Percentiles rank a stretch among this genome's conserved stretches.
These are phyloP conservation scores for Danionella cerebrum DNA, from an alignment of 2,113 vertebrate species.

Conservation along the genomic window DNA sequence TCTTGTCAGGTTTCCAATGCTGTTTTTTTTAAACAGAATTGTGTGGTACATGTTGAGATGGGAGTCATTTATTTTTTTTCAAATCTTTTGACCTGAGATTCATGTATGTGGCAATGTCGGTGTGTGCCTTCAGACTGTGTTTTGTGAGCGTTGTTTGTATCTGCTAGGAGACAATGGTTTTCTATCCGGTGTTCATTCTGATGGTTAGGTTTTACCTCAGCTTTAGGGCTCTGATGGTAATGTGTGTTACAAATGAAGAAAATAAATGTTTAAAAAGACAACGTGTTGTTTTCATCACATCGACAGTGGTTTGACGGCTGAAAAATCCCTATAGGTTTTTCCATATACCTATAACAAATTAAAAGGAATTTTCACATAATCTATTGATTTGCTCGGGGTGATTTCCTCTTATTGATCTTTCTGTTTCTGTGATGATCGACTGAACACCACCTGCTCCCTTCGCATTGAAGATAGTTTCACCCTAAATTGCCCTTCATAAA, in stretches of 20 bases:
- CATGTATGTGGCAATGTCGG: conserved; percentile 28
- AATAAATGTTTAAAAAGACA: conserved; percentile 16
- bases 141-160: conserved; percentile 30
- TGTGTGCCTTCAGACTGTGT: conserved; percentile 43
- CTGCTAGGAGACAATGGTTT: conserved; percentile 25
- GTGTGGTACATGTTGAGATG: too few species aligned
- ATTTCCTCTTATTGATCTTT: conserved; percentile 13
- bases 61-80: neutral
- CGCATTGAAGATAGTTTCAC: too few species aligned
- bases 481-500: too few species aligned
- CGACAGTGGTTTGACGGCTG: too few species aligned
- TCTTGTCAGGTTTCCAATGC: neutral
- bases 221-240: conserved; percentile 32
- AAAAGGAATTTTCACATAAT: neutral
- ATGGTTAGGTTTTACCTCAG: conserved; percentile 27
- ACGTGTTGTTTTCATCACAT: neutral
- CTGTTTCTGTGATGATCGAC: neutral
- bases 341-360: neutral
- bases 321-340: neutral
- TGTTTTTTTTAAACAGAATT: too few species aligned
- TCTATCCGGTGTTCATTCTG: conserved; percentile 27
- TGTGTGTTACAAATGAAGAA: conserved; percentile 22
- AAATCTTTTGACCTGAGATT: neutral
- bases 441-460: conserved; percentile 28
- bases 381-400: neutral